A percentile compares a stretch with the other conserved stretches of the same genome.
Conservation (phyloP, 2,888 invertebrate species). For the Cephus pygmeus region DNA sequence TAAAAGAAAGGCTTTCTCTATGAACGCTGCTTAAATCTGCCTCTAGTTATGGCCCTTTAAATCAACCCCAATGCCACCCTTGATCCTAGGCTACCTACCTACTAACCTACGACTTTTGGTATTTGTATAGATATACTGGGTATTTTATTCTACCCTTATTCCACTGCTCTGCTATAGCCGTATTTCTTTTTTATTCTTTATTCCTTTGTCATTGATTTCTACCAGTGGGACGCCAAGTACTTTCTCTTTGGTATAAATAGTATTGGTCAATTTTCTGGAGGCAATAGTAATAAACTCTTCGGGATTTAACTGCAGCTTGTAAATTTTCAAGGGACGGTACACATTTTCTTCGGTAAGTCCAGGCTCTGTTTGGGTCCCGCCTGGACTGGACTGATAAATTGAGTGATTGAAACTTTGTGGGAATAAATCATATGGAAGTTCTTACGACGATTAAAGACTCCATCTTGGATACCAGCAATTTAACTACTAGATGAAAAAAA, state of each 20-base stretch:
- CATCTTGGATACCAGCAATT: not conserved
- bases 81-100: not conserved
- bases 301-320: not conserved
- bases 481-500: not conserved
- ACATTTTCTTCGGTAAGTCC: no score
- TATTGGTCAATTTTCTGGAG: not conserved
- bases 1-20: not conserved
- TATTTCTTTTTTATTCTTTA: not conserved
- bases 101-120: not conserved
- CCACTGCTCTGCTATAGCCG: not conserved
- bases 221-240: not conserved
- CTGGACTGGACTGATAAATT: no score
- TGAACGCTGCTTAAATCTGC: slow-evolving; percentile 3
- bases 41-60: slow-evolving; percentile 7
- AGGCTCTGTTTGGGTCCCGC: no score
- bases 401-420: no score
- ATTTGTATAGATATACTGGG: not conserved
- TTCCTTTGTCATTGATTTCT: not conserved
- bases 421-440: not conserved
- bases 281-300: not conserved
- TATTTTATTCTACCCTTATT: not conserved
- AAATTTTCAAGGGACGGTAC: not conserved
- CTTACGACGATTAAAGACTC: not conserved
- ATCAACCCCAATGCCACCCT: not conserved
- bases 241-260: not conserved